Percentiles rank a stretch among this genome's conserved stretches.
Conservation (phyloP, 1,140 invertebrate genomes). For the Aphelinus atriplicis region DNA sequence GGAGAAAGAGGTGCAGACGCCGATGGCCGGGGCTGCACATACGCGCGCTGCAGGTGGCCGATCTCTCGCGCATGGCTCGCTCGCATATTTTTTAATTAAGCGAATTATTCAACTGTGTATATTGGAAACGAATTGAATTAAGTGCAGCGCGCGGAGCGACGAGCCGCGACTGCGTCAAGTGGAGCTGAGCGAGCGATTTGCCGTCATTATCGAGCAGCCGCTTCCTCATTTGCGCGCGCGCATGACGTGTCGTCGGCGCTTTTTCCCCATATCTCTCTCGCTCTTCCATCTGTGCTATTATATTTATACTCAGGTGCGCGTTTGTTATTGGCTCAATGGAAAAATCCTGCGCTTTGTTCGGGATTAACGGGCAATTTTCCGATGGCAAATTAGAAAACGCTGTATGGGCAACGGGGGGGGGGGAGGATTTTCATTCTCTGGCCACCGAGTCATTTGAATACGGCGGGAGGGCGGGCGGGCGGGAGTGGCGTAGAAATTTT, state of each 20-base stretch:
- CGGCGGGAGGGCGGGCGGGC: too few species aligned
- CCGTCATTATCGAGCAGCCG: conserved; percentile 51
- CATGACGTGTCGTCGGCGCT: conserved; percentile 10
- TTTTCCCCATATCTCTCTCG: not conserved
- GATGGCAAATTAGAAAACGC: conserved; percentile 18
- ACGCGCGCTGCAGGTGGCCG: not conserved
- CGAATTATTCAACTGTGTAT: conserved; percentile 64
- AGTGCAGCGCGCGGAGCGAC: conserved; percentile 47
- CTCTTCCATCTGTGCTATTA: not conserved
- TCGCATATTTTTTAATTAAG: conserved; percentile 62
- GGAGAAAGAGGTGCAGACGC: too few species aligned
- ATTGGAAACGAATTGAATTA: conserved; percentile 64
- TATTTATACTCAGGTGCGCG: not conserved
- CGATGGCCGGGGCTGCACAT: not conserved
- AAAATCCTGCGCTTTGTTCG: not conserved
- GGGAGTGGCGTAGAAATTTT: too few species aligned
- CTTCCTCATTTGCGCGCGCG: conserved; percentile 24
- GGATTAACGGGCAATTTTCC: conserved; percentile 12
- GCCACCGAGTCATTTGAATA: too few species aligned
- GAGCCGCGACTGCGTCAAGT: conserved; percentile 49
- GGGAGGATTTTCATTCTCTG: too few species aligned
- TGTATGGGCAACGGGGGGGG: too few species aligned
- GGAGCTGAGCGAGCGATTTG: conserved; percentile 54
- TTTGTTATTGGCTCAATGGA: not conserved
- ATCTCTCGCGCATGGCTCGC: conserved; percentile 31